A percentile compares a stretch with the other conserved stretches of the same genome.
Conservation (phyloP, 2,113 vertebrate species). For the Pteronura brasiliensis region DNA sequence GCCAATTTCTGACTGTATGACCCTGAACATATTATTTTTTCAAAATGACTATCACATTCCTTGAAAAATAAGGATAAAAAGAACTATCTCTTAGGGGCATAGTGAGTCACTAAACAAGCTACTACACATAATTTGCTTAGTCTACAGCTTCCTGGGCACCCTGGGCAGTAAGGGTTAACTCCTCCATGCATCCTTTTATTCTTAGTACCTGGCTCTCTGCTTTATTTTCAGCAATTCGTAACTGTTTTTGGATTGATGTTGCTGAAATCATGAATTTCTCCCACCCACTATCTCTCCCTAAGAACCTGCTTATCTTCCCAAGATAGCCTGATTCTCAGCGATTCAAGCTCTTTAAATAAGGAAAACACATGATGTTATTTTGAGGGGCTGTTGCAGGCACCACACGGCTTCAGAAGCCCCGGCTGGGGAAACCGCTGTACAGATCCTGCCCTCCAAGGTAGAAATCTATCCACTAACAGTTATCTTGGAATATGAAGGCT, state of each 20-base stretch:
- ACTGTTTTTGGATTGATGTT: neutral
- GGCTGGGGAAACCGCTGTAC: neutral
- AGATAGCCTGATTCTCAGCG: neutral
- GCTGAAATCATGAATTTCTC: neutral
- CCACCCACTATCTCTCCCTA: neutral
- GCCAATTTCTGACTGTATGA: neutral
- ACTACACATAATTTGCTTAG: neutral
- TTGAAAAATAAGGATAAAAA: neutral
- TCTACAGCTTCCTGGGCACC: fast-evolving
- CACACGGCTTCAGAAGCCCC: neutral
- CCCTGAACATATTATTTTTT: neutral
- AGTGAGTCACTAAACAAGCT: neutral
- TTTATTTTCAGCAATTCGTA: neutral
- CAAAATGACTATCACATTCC: neutral
- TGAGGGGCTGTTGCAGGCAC: neutral
- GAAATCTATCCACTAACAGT: neutral
- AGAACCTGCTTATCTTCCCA: neutral
- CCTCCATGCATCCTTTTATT: too few relatives aligned
- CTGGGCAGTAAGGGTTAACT: too few relatives aligned
- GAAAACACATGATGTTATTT: neutral
- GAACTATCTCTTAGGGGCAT: neutral
- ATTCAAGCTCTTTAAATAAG: neutral
- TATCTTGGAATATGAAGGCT: neutral
- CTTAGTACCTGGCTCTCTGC: neutral
- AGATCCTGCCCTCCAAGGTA: neutral